phyloP scores from a whole-genome alignment of 2,113 vertebrate genomes.

The Xenopus laevis region DNA sequence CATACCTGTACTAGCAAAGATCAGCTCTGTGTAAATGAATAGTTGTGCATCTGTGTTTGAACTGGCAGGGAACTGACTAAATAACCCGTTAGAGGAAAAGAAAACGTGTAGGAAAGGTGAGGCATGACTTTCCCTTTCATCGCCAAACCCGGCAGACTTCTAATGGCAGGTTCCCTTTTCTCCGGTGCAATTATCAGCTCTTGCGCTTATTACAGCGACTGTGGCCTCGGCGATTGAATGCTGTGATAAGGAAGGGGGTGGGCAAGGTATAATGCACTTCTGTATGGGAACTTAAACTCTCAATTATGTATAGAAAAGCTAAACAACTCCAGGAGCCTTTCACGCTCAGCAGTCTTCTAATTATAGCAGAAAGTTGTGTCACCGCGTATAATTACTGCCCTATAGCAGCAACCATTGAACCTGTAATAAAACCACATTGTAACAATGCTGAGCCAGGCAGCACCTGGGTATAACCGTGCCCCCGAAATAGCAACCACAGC shows the following conservation, averaged over 20 bases:
- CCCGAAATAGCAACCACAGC: no score
- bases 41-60: no score
- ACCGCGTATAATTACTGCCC: constrained; percentile 6
- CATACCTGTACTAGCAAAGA: no score
- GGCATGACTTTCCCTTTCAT: not conserved
- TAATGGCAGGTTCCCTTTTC: not conserved
- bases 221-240: not conserved
- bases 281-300: not conserved
- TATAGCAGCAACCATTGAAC: not conserved
- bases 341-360: not conserved
- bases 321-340: not conserved
- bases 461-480: no score
- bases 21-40: no score
- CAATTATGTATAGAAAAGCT: constrained; percentile 13
- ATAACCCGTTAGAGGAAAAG: no score
- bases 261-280: not conserved
- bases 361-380: constrained; percentile 3
- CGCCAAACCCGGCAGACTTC: not conserved
- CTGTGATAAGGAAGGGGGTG: not conserved
- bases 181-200: not conserved
- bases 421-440: not conserved
- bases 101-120: not conserved
- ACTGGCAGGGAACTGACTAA: no score
- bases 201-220: not conserved
- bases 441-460: no score